Evolutionary conservation across 2,888 invertebrate genomes (phyloP).

Genomic region (Aproaerema taeniolella): DNA sequence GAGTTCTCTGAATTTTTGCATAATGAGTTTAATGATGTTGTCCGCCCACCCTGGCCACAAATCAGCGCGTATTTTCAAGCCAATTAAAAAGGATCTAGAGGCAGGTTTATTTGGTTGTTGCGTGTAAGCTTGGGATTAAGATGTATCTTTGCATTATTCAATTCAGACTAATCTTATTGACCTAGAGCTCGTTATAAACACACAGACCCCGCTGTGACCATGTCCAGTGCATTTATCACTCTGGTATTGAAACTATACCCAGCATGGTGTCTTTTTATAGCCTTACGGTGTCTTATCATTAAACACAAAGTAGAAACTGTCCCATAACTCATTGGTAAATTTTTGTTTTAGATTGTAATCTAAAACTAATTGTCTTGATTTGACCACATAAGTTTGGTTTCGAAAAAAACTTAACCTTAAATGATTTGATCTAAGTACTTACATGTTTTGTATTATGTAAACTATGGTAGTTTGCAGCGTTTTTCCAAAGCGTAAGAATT

Average conservation of each 20-base stretch:
- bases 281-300: conserved; percentile 9
- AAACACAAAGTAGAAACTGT: not conserved
- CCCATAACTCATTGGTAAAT: too few species aligned
- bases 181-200: conserved; percentile 21
- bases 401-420: too few species aligned
- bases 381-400: too few species aligned
- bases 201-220: conserved; percentile 37
- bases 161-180: conserved; percentile 12
- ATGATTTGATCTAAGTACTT: too few species aligned
- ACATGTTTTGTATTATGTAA: too few species aligned
- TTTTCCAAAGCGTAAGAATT: too few species aligned
- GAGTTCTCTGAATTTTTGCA: conserved; percentile 2
- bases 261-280: conserved; percentile 32
- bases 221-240: conserved; percentile 42
- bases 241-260: conserved; percentile 35
- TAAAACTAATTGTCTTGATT: too few species aligned
- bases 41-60: not conserved
- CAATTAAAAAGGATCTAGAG: conserved; percentile 5
- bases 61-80: conserved; percentile 1
- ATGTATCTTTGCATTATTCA: too few species aligned
- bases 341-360: too few species aligned
- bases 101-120: conserved; percentile 2
- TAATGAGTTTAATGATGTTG: conserved; percentile 3
- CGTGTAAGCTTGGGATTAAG: conserved; percentile 8
- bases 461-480: too few species aligned